These are phyloP conservation scores for Opisthograptis luteolata DNA, from an alignment of 2,888 invertebrate genomes.

Conservation along the genomic window DNA sequence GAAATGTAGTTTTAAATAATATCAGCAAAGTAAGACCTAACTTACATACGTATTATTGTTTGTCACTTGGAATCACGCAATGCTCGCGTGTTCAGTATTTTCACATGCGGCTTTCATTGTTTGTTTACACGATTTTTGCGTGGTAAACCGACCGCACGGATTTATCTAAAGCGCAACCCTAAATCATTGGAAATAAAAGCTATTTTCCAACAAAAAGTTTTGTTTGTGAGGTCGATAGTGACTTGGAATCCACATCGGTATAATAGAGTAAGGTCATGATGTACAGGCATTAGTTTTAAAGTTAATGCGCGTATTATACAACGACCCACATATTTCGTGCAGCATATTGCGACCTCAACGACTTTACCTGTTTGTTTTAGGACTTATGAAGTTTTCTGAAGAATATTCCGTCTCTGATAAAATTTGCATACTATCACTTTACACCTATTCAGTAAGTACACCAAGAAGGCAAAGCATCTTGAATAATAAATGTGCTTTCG, in stretches of 20 bases:
- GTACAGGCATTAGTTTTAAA: constrained; percentile 27
- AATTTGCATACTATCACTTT: constrained; percentile 19
- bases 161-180: constrained; percentile 29
- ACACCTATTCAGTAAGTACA: background rate
- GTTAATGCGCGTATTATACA: constrained; percentile 15
- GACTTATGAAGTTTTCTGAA: background rate
- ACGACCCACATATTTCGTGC: constrained; percentile 15
- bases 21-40: constrained; percentile 24
- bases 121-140: constrained; percentile 37
- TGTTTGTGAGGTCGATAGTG: constrained; percentile 10
- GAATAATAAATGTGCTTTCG: constrained; percentile 21
- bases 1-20: constrained; percentile 8
- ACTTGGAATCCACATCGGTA: constrained; percentile 6
- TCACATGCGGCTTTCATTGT: constrained; percentile 36
- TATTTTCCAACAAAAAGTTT: constrained; percentile 29
- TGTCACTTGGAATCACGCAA: constrained; percentile 35
- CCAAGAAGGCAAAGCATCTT: constrained; percentile 7
- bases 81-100: constrained; percentile 32
- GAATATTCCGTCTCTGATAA: constrained; percentile 1
- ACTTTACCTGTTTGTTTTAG: constrained; percentile 6
- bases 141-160: constrained; percentile 29
- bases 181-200: constrained; percentile 32
- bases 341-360: constrained; percentile 6
- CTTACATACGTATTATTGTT: constrained; percentile 23
- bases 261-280: constrained; percentile 33